phyloP scores from a whole-genome alignment of 92 coral and sea anemone species.

The Chrysogorgia sp. region DNA sequence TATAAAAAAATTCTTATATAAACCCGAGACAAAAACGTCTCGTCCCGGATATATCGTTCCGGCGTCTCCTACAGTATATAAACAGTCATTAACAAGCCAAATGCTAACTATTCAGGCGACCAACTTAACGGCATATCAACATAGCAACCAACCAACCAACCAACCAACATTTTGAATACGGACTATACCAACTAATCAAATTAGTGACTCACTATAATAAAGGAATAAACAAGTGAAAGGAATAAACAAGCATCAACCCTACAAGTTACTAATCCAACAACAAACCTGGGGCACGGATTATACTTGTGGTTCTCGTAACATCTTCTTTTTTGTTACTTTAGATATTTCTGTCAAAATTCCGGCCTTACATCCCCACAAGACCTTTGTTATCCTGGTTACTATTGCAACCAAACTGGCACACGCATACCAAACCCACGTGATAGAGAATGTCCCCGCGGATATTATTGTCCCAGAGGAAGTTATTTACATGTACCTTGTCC shows the following conservation, averaged over 20 bases:
- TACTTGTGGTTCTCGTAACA: too few species aligned
- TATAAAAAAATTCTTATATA: too few species aligned
- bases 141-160: not conserved
- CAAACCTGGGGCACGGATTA: too few species aligned
- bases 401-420: slow-evolving; percentile 76
- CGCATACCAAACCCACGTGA: slow-evolving; percentile 74
- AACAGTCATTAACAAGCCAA: too few species aligned
- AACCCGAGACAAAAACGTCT: too few species aligned
- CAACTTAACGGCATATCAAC: not conserved
- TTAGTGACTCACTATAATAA: too few species aligned
- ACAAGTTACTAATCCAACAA: too few species aligned
- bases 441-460: slow-evolving; percentile 83
- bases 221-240: too few species aligned
- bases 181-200: not conserved
- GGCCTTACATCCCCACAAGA: slow-evolving; percentile 84
- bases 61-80: too few species aligned
- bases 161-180: not conserved
- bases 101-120: not conserved
- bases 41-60: too few species aligned
- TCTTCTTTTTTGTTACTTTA: slow-evolving; percentile 13
- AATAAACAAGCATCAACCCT: too few species aligned
- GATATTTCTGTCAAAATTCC: slow-evolving; percentile 77
- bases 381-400: slow-evolving; percentile 79
- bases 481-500: slow-evolving; percentile 87
- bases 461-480: slow-evolving; percentile 88